Percentiles rank a stretch among this genome's conserved stretches.
phyloP scores from a whole-genome alignment of 2,113 vertebrate species.

The Piprites chloris region DNA sequence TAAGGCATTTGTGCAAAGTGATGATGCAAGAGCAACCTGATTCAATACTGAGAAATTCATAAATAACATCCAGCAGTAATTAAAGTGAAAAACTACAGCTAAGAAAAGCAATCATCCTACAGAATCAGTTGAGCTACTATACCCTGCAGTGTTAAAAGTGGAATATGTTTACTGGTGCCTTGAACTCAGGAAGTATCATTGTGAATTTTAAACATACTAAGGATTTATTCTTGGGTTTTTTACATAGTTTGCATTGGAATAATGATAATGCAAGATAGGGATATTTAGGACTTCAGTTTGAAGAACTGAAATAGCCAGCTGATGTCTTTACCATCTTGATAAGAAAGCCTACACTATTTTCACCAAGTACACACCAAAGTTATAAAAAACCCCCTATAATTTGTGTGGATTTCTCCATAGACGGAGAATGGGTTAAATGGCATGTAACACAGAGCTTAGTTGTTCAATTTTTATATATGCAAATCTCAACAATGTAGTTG shows the following conservation, averaged over 20 bases:
- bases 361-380: background rate
- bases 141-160: background rate
- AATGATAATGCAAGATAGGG: background rate
- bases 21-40: conserved; percentile 38
- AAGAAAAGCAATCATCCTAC: background rate
- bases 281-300: background rate
- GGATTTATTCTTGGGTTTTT: background rate
- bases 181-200: background rate
- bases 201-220: conserved; percentile 2
- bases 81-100: conserved; percentile 10
- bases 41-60: conserved; percentile 12
- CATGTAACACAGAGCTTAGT: background rate
- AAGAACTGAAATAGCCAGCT: background rate
- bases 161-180: background rate
- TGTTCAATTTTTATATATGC: background rate
- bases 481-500: background rate
- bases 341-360: background rate
- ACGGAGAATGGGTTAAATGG: background rate
- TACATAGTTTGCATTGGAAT: background rate
- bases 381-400: background rate
- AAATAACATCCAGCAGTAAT: background rate
- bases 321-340: background rate
- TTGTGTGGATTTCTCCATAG: background rate
- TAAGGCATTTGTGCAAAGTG: conserved; percentile 66
- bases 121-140: background rate